Conservation (phyloP, 2,797 vertebrate species). For the Moxostoma hubbsi region DNA sequence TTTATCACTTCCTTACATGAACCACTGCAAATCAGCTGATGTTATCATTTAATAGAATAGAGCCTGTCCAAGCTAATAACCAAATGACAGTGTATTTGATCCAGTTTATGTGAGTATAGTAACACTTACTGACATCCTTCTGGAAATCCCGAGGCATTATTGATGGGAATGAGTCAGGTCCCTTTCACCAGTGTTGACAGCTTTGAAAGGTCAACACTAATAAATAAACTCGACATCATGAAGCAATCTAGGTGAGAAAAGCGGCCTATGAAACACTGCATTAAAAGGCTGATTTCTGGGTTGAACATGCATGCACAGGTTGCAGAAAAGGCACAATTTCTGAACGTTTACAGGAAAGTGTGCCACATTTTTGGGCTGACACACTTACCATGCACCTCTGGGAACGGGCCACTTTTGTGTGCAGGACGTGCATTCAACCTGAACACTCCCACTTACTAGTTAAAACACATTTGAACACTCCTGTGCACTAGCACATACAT, state of each 20-base stretch:
- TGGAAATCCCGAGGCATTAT: conserved; percentile 15
- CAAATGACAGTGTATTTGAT: conserved; percentile 18
- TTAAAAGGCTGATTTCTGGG: not conserved
- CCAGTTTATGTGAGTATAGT: not conserved
- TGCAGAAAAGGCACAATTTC: not conserved
- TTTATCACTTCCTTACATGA: conserved; percentile 44
- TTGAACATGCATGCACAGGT: not conserved
- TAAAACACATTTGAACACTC: no score
- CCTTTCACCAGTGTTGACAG: not conserved
- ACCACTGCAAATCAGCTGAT: conserved; percentile 15
- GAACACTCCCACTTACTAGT: no score
- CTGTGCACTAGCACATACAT: no score
- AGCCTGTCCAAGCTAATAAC: conserved; percentile 25
- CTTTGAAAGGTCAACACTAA: conserved; percentile 2
- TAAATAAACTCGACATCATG: conserved; percentile 4
- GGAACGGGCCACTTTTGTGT: no score
- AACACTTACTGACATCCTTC: not conserved
- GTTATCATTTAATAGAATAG: conserved; percentile 37
- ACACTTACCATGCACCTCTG: no score
- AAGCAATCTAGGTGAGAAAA: no score
- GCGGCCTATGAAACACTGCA: not conserved
- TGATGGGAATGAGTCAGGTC: conserved; percentile 5
- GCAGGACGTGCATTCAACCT: no score
- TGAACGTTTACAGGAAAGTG: no score
- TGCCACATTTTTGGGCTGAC: no score